Percentiles rank a stretch among this genome's conserved stretches.
These are phyloP conservation scores for Erpobdella octoculata DNA, from an alignment of 2,888 invertebrate species.

Conservation along the genomic window DNA sequence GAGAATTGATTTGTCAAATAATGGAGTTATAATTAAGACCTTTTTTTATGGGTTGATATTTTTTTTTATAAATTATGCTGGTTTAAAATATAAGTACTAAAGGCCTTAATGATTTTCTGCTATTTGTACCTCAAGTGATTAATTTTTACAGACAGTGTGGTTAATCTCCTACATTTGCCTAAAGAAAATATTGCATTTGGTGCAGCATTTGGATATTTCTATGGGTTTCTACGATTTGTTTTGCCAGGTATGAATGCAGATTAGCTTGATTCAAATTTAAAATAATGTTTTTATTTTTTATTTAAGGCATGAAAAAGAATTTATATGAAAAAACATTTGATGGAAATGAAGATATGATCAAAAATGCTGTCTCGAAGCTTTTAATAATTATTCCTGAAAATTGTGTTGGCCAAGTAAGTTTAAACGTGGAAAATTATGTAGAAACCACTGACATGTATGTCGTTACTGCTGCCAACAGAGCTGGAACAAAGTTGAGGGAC, in stretches of 20 bases:
- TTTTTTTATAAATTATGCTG: too few relatives aligned
- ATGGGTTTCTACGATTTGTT: constrained; percentile 27
- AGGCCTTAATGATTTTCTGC: too few relatives aligned
- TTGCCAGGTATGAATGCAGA: constrained; percentile 7
- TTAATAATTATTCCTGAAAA: constrained; percentile 27
- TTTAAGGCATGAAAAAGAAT: constrained; percentile 6
- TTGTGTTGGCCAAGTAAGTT: constrained; percentile 4
- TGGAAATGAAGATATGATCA: not conserved
- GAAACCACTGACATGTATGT: constrained; percentile 23
- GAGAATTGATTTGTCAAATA: too few relatives aligned
- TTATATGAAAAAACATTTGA: constrained; percentile 1
- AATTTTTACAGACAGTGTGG: too few relatives aligned
- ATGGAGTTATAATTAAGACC: too few relatives aligned
- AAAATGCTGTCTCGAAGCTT: constrained; percentile 18
- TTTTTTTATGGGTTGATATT: too few relatives aligned
- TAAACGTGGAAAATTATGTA: not conserved
- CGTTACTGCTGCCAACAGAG: constrained; percentile 15
- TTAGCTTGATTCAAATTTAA: not conserved
- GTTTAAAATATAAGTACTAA: too few relatives aligned
- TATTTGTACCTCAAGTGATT: too few relatives aligned
- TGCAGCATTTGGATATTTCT: constrained; percentile 21
- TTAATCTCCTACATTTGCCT: too few relatives aligned
- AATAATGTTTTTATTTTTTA: not conserved
- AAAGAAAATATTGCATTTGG: constrained; percentile 27
- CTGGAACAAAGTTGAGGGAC: constrained; percentile 22